Percentiles rank a stretch among this genome's conserved stretches.
Evolutionary conservation across 2,888 invertebrate genomes (phyloP).

Genomic region (Rosalia funebris): DNA sequence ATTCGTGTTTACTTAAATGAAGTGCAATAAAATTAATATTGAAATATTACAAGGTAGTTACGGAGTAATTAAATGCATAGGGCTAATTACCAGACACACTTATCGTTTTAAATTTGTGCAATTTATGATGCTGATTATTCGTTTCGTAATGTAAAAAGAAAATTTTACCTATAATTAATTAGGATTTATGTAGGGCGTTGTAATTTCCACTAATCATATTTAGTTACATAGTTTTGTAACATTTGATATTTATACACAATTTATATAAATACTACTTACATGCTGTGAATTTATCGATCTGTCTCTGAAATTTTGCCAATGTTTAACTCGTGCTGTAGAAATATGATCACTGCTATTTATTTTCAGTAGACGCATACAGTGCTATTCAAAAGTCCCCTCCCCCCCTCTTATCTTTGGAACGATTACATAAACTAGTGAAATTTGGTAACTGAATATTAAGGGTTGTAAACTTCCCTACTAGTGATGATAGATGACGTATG

Average conservation of each 20-base stretch:
- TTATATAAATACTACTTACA: background rate
- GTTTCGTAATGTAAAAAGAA: conserved; percentile 8
- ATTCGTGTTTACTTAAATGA: conserved; percentile 28
- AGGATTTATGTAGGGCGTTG: conserved; percentile 5
- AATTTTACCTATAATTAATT: conserved; percentile 17
- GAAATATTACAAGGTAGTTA: conserved; percentile 34
- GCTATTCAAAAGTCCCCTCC: no score
- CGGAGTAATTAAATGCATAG: conserved; percentile 34
- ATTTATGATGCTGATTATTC: conserved; percentile 13
- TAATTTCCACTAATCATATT: conserved; percentile 4
- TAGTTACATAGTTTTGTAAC: conserved; percentile 10
- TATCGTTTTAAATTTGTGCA: conserved; percentile 15
- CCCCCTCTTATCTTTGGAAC: no score
- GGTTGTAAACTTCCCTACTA: no score
- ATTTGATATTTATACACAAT: conserved; percentile 8
- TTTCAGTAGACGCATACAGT: no score
- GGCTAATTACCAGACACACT: conserved; percentile 28
- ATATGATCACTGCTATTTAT: no score
- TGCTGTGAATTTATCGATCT: background rate
- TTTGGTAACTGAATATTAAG: no score
- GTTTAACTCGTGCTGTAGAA: no score
- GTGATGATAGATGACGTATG: no score
- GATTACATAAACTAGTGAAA: no score
- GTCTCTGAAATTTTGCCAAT: background rate
- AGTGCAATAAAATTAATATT: conserved; percentile 33